These are phyloP conservation scores for Phenganax marumi DNA, from an alignment of 92 coral and sea anemone species.

Conservation along the genomic window DNA sequence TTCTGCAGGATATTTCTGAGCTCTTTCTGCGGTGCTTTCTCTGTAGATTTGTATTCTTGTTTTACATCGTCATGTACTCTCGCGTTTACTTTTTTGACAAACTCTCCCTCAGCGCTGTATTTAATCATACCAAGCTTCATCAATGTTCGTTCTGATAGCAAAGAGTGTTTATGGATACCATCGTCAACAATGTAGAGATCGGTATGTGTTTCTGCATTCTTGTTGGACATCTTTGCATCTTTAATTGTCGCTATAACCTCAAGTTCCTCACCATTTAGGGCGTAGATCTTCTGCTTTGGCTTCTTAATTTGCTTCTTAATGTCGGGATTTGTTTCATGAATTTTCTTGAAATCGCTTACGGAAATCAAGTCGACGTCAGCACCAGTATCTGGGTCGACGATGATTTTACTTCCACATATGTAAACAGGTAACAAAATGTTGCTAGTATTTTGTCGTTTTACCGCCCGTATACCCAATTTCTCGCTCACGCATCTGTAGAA, in stretches of 20 bases:
- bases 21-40: not conserved
- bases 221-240: not conserved
- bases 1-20: slow-evolving; percentile 17
- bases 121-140: slow-evolving; percentile 50
- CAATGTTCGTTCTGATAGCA: slow-evolving; percentile 41
- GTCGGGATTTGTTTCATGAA: not conserved
- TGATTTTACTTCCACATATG: not conserved
- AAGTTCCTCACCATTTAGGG: not conserved
- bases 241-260: not conserved
- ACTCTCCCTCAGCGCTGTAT: slow-evolving; percentile 39
- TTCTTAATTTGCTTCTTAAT: not conserved
- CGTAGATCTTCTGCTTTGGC: not conserved
- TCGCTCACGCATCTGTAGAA: not conserved
- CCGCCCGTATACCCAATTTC: not conserved
- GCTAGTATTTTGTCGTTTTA: not conserved
- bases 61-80: not conserved
- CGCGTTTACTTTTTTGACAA: not conserved
- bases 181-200: not conserved
- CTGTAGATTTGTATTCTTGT: not conserved
- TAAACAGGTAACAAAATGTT: not conserved
- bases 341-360: not conserved
- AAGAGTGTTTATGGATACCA: slow-evolving; percentile 17
- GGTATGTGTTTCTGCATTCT: not conserved
- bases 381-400: too few relatives aligned
- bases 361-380: not conserved